Evolutionary conservation across 2,888 invertebrate genomes (phyloP), one percentile per base, ranked within the genome.

Genomic region (Xestia c-nigrum): DNA sequence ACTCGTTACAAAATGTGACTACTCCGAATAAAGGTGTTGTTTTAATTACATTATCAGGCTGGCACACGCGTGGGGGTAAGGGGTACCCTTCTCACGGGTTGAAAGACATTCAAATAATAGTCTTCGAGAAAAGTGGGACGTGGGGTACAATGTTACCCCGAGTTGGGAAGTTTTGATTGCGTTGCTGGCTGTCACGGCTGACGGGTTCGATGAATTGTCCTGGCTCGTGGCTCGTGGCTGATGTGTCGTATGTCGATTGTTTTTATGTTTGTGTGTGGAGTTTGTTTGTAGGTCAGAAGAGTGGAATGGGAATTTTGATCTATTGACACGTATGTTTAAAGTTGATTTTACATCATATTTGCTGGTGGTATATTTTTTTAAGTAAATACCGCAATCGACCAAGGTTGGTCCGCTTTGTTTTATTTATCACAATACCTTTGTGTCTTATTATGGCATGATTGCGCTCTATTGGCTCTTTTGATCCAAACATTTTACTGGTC

Each of bases 31-130:
- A 96, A 96, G 96, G 96, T 96, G 96, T 96, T 96, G 95, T 96
- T 96, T 96, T 96, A 96, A 96, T 96, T 96, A 96, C 96, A 96
- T 96, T 96, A 96, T 96, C 96, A 95, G 94, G 91, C 91, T 85
- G 90, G 93, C 94, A 95, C 96, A 96, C 96, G 95, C 96, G 92
- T 89, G 90, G 92, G 89, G 92, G 90, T 83, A 43, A 90, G 92
- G 89, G 71, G 89, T 85, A 96, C 96, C 96, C 96, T 96, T 94
- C 96, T 96, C 96, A 96, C 96, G 93, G 94, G 93, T 92, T 94
- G 95, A 95, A 95, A 96, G 96, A 96, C 96, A 96, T 95, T 95
- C 96, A 95, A 96, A 96, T 96, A 96, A 96, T 96, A 95, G 95
- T 94, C 95, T 94, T 94, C 92, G 94, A 95, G 96, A 91, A 91